Evolutionary conservation across 2,888 invertebrate species (phyloP), one percentile per base, ranked within the genome.

Genomic region (Sceliomorpha sp.): DNA sequence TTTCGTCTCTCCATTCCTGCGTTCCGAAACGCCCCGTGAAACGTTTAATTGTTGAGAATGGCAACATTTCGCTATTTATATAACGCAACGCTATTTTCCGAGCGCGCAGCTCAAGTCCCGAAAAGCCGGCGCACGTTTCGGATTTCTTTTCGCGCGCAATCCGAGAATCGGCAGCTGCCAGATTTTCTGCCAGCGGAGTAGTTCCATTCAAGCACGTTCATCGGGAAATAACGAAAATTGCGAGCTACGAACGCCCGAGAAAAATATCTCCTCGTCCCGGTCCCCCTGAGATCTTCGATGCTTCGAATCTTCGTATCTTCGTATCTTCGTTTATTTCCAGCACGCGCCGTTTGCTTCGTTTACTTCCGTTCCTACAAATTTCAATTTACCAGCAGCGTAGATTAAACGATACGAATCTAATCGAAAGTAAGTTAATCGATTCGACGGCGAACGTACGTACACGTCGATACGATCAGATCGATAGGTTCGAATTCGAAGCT

Each of bases 401-500:
- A n/a, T n/a, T n/a, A n/a, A n/a, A n/a, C n/a, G n/a, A n/a, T n/a
- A n/a, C n/a, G n/a, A n/a, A n/a, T n/a, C n/a, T n/a, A n/a, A n/a
- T n/a, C n/a, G n/a, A n/a, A n/a, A n/a, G n/a, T n/a, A n/a, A n/a
- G n/a, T n/a, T n/a, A n/a, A n/a, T n/a, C n/a, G n/a, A n/a, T n/a
- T n/a, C n/a, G n/a, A n/a, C n/a, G n/a, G n/a, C n/a, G n/a, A n/a
- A n/a, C n/a, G n/a, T n/a, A n/a, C n/a, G n/a, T n/a, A n/a, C n/a
- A n/a, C n/a, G n/a, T n/a, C n/a, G n/a, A n/a, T n/a, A n/a, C n/a
- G n/a, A n/a, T n/a, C n/a, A n/a, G n/a, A n/a, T n/a, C n/a, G n/a
- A n/a, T n/a, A n/a, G n/a, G n/a, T n/a, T n/a, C n/a, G 58, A 68
- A 47, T 40, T 34, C 60, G 53, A 50, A 40, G 77, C 72, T 55